Evolutionary conservation across 2,888 invertebrate species (phyloP).

Genomic region (Pristionchus entomophagus): DNA sequence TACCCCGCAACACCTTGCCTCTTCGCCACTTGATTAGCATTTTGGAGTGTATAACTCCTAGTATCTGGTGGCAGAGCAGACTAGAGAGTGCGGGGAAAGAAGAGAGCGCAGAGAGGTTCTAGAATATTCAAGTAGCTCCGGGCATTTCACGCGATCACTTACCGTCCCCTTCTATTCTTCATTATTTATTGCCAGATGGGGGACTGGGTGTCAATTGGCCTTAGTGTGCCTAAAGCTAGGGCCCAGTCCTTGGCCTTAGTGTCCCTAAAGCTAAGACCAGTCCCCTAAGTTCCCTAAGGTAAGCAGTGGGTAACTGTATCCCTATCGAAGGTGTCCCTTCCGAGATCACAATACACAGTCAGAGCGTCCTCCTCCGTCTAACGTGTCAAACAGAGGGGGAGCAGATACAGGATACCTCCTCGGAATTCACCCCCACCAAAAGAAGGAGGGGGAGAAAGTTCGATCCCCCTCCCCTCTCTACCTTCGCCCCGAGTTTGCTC

Average conservation of each 20-base stretch:
- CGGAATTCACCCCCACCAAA: too few relatives aligned
- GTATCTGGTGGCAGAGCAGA: slow-evolving; percentile 39
- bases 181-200: slow-evolving; percentile 30
- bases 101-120: background rate
- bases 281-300: background rate
- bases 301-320: slow-evolving; percentile 13
- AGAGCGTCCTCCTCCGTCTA: background rate
- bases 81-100: background rate
- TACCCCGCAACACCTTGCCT: background rate
- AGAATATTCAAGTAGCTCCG: background rate
- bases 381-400: background rate
- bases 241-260: background rate
- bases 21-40: slow-evolving; percentile 49
- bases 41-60: too few relatives aligned
- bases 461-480: background rate
- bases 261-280: background rate
- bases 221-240: background rate
- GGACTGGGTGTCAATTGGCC: background rate
- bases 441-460: background rate
- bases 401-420: slow-evolving; percentile 29
- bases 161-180: slow-evolving; percentile 25
- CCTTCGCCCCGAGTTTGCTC: too few relatives aligned
- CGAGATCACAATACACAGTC: slow-evolving; percentile 7
- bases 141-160: slow-evolving; percentile 14
- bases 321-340: too few relatives aligned